phyloP scores from a whole-genome alignment of 2,888 invertebrate species.

The Apocheima hispidaria region DNA sequence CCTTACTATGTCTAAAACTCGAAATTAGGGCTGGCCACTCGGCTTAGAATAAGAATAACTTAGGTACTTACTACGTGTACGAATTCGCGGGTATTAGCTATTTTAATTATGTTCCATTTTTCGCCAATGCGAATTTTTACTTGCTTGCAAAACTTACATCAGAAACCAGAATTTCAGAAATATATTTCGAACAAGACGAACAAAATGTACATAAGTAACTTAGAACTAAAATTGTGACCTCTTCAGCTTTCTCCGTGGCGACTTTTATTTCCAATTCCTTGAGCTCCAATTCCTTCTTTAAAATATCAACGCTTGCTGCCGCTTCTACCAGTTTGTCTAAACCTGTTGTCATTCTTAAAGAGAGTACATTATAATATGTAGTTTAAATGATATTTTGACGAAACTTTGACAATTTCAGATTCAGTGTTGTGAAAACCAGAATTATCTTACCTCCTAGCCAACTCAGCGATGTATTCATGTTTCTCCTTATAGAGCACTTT shows the following conservation, averaged over 20 bases:
- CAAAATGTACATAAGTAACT: too few species aligned
- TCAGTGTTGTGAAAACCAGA: neutral
- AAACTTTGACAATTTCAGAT: neutral
- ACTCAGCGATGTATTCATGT: constrained; percentile 89
- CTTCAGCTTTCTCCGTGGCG: constrained; percentile 93
- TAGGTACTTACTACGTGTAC: too few species aligned
- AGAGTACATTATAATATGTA: neutral
- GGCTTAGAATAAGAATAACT: too few species aligned
- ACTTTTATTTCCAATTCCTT: constrained; percentile 93
- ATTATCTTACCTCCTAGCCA: constrained; percentile 85
- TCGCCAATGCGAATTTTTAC: too few species aligned
- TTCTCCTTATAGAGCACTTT: constrained; percentile 92
- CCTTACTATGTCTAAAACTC: too few species aligned
- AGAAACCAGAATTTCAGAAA: too few species aligned
- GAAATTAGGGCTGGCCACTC: too few species aligned
- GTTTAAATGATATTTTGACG: neutral
- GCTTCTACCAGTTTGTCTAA: constrained; percentile 95
- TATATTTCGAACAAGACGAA: too few species aligned
- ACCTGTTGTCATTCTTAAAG: constrained; percentile 93
- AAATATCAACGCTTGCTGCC: constrained; percentile 91
- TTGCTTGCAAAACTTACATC: too few species aligned
- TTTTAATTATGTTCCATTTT: too few species aligned
- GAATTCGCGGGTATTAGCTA: too few species aligned
- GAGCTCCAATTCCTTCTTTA: constrained; percentile 92
- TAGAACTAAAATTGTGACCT: constrained; percentile 54